phyloP scores from a whole-genome alignment of 1,140 invertebrate genomes.

The Nixonia krombeini region DNA sequence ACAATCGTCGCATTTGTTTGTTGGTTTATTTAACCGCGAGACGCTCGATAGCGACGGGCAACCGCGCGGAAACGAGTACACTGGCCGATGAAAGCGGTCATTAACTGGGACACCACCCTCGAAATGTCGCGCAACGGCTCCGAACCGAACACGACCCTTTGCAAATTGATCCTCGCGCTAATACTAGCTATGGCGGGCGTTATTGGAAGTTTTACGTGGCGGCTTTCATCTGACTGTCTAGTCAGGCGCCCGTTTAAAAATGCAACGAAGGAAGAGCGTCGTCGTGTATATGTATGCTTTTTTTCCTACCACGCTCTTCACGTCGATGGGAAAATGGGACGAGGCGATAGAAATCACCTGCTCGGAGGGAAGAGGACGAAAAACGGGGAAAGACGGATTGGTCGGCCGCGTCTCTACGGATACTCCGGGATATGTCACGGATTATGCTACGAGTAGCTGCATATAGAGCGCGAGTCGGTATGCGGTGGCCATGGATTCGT shows the following conservation, averaged over 20 bases:
- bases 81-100: no score
- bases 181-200: background rate
- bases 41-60: no score
- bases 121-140: no score
- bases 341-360: constrained; percentile 23
- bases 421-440: constrained; percentile 46
- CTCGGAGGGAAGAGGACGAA: constrained; percentile 11
- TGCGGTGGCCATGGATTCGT: constrained; percentile 22
- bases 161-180: no score
- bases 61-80: no score
- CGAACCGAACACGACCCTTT: no score
- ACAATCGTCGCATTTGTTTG: no score
- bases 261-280: constrained; percentile 5
- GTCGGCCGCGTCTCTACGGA: constrained; percentile 45
- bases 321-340: constrained; percentile 37
- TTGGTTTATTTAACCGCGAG: no score
- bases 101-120: no score
- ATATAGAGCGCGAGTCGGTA: constrained; percentile 53
- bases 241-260: constrained; percentile 18
- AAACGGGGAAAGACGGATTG: constrained; percentile 4
- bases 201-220: constrained; percentile 17
- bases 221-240: constrained; percentile 11
- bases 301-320: constrained; percentile 17
- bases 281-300: constrained; percentile 21
- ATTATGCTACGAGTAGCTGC: constrained; percentile 45